Percentiles rank a stretch among this genome's conserved stretches.
These are phyloP conservation scores for Lycocorax pyrrhopterus DNA, from an alignment of 2,113 vertebrate species.

Conservation along the genomic window DNA sequence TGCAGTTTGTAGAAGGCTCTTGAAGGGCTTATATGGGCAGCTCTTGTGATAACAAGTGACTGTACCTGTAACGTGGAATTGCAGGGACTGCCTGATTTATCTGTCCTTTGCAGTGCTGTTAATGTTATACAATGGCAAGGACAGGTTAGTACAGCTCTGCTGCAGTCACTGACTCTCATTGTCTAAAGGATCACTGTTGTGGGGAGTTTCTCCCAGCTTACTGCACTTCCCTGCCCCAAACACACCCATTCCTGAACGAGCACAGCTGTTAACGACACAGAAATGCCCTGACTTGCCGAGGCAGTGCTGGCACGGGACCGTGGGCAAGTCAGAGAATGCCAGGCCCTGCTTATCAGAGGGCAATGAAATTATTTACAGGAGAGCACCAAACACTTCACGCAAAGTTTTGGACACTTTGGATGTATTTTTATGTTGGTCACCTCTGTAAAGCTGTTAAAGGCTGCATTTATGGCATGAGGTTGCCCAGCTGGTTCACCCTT, in stretches of 20 bases:
- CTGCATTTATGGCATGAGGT: neutral
- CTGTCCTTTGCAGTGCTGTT: neutral
- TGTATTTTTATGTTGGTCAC: neutral
- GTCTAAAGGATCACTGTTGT: neutral
- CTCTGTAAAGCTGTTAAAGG: neutral
- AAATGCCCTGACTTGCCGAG: neutral
- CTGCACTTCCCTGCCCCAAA: neutral
- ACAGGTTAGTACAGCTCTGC: neutral
- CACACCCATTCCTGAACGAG: neutral
- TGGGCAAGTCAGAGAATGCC: neutral
- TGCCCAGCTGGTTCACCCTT: neutral
- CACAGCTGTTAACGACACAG: neutral
- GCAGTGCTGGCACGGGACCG: fast-evolving
- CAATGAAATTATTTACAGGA: neutral
- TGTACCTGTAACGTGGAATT: fast-evolving
- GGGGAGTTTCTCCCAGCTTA: neutral
- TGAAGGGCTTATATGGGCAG: neutral
- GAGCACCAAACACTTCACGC: fast-evolving
- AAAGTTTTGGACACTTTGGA: fast-evolving
- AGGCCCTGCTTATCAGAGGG: neutral
- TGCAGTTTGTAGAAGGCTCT: neutral
- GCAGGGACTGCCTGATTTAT: neutral
- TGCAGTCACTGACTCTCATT: fast-evolving
- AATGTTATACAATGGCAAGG: fast-evolving
- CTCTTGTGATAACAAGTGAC: neutral